Percentiles rank a stretch among this genome's conserved stretches.
phyloP scores from a whole-genome alignment of 2,113 vertebrate genomes.

The Xiphorhynchus elegans region DNA sequence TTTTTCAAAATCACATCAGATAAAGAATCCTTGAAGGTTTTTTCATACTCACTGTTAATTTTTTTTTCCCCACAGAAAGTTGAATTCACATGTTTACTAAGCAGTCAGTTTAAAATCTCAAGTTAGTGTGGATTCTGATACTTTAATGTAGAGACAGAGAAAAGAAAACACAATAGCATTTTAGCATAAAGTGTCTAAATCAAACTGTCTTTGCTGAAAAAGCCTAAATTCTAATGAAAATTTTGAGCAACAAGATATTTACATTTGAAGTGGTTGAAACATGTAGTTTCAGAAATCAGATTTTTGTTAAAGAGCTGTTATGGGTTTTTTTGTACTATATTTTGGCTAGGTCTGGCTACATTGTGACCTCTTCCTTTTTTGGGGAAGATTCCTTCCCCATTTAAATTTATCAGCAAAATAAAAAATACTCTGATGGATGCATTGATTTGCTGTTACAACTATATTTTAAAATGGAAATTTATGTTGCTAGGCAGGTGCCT shows the following conservation, averaged over 20 bases:
- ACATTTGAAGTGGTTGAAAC: neutral
- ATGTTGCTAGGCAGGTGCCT: neutral
- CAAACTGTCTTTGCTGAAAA: neutral
- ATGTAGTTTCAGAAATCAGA: neutral
- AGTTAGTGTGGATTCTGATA: neutral
- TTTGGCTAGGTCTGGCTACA: neutral
- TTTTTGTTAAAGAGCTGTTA: neutral
- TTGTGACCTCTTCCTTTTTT: neutral
- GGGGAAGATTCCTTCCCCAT: neutral
- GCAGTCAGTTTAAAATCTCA: neutral
- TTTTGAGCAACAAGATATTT: neutral
- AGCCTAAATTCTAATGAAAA: fast-evolving
- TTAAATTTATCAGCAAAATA: neutral
- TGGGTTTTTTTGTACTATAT: neutral
- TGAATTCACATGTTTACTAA: neutral
- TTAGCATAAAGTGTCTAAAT: neutral
- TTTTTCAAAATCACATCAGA: neutral
- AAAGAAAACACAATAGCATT: neutral
- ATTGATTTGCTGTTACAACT: neutral
- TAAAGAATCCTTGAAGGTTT: neutral
- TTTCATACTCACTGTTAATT: neutral
- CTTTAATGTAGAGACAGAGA: neutral
- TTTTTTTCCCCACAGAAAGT: neutral
- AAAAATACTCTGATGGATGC: neutral
- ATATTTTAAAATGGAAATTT: neutral